phyloP scores from a whole-genome alignment of 2,888 invertebrate species.

The Drosophila affinis region DNA sequence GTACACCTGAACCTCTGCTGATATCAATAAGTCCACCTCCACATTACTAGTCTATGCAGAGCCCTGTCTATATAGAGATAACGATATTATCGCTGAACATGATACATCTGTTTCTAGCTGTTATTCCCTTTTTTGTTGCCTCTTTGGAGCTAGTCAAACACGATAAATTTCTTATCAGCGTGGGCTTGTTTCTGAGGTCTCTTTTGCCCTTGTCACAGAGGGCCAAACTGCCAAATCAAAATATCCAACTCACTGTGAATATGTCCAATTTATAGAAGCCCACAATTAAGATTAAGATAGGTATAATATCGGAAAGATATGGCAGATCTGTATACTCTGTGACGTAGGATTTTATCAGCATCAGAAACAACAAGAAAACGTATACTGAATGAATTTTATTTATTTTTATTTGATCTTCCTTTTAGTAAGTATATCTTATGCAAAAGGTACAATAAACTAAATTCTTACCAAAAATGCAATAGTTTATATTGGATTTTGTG shows the following conservation, averaged over 20 bases:
- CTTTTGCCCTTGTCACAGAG: slow-evolving; percentile 22
- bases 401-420: neutral
- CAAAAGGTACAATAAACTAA: slow-evolving; percentile 39
- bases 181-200: slow-evolving; percentile 1
- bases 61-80: slow-evolving; percentile 63
- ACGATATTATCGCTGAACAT: slow-evolving; percentile 67
- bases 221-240: neutral
- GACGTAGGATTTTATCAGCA: neutral
- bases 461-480: slow-evolving; percentile 46
- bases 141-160: slow-evolving; percentile 11
- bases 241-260: neutral
- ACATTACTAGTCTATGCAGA: slow-evolving; percentile 30
- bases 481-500: slow-evolving; percentile 23
- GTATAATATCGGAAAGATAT: neutral
- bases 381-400: neutral
- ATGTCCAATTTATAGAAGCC: neutral
- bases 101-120: slow-evolving; percentile 65
- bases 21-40: slow-evolving; percentile 12
- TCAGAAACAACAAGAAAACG: neutral
- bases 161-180: slow-evolving; percentile 6
- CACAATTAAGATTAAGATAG: neutral
- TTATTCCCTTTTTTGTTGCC: slow-evolving; percentile 13
- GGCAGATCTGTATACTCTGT: neutral
- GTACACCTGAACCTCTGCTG: slow-evolving; percentile 29
- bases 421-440: slow-evolving; percentile 14